Evolutionary conservation across 2,797 vertebrate species (phyloP).

Genomic region (Glossophaga mutica): DNA sequence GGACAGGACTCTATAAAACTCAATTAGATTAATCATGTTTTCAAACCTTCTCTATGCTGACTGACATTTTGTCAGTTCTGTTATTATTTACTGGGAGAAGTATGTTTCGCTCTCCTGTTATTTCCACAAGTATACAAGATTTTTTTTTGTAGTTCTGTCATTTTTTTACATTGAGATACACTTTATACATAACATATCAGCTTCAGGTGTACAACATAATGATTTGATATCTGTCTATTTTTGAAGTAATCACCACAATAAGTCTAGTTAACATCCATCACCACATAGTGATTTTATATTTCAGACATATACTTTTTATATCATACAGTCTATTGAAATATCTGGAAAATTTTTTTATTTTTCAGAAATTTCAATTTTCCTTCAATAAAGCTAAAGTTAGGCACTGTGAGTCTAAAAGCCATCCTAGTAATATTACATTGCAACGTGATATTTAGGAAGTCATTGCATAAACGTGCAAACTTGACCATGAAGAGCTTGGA

Average conservation of each 20-base stretch:
- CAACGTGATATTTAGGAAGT: neutral
- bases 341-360: neutral
- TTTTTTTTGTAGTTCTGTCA: neutral
- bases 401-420: neutral
- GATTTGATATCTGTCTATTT: neutral
- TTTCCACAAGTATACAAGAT: neutral
- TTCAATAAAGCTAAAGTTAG: neutral
- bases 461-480: neutral
- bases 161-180: neutral
- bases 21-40: neutral
- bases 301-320: neutral
- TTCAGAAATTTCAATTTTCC: constrained; percentile 13
- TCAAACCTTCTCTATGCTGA: neutral
- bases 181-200: neutral
- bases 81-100: neutral
- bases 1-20: neutral
- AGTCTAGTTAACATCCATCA: neutral
- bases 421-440: neutral
- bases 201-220: neutral
- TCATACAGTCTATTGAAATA: neutral
- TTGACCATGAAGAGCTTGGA: neutral
- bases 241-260: neutral
- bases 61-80: neutral
- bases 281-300: neutral
- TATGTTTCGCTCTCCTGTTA: neutral